Conservation (phyloP, 2,888 invertebrate genomes). For the Pyrochroa serraticornis region DNA sequence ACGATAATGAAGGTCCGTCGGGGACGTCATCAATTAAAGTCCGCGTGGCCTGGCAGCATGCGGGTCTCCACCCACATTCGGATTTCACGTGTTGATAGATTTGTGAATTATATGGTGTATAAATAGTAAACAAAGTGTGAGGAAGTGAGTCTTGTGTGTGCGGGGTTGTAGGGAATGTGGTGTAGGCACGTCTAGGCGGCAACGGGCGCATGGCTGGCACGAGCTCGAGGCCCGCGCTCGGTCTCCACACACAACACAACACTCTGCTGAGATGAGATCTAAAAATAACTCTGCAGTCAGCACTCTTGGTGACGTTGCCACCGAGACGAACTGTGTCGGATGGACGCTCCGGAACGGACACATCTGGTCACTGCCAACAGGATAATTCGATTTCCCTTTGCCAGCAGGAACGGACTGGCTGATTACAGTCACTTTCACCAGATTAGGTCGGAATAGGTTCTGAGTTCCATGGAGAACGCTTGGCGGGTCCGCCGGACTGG, state of each 20-base stretch:
- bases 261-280: slow-evolving; percentile 33
- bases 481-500: no score
- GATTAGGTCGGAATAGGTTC: no score
- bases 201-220: slow-evolving; percentile 36
- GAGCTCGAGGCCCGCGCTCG: slow-evolving; percentile 17
- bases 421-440: no score
- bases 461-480: no score
- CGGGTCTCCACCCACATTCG: slow-evolving; percentile 26
- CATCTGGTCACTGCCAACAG: no score
- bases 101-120: slow-evolving; percentile 28
- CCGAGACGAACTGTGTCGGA: slow-evolving; percentile 15
- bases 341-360: no score
- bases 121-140: slow-evolving; percentile 31
- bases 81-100: slow-evolving; percentile 27
- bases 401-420: no score
- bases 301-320: slow-evolving; percentile 32
- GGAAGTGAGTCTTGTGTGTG: slow-evolving; percentile 24
- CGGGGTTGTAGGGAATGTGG: slow-evolving; percentile 26
- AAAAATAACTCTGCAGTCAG: slow-evolving; percentile 37
- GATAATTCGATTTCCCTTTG: no score
- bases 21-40: slow-evolving; percentile 21
- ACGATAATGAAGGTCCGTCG: neutral
- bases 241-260: no score
- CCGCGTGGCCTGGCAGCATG: slow-evolving; percentile 15
- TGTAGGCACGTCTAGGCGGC: slow-evolving; percentile 27